A percentile compares a stretch with the other conserved stretches of the same genome.
Conservation (phyloP, 2,797 vertebrate genomes). For the Champsocephalus esox region DNA sequence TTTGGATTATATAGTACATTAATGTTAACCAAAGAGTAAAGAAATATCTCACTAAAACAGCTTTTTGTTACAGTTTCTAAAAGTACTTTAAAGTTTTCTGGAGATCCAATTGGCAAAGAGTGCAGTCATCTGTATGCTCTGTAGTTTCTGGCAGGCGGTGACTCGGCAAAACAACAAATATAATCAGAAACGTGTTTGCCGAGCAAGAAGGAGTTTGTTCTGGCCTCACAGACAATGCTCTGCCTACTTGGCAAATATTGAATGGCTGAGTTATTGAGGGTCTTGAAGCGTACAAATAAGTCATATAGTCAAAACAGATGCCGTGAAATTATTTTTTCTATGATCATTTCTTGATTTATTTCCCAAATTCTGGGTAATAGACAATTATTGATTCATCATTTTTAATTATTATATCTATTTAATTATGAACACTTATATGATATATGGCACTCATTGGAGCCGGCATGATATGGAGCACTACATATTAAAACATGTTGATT, state of each 20-base stretch:
- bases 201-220: slow-evolving; percentile 25
- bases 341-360: background rate
- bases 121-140: slow-evolving; percentile 23
- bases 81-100: background rate
- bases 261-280: slow-evolving; percentile 5
- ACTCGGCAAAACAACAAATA: slow-evolving; percentile 45
- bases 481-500: background rate
- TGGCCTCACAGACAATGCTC: slow-evolving; percentile 6
- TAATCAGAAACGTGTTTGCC: slow-evolving; percentile 36
- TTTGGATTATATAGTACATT: background rate
- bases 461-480: background rate
- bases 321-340: background rate
- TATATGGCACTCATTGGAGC: background rate
- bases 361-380: background rate
- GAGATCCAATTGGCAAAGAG: slow-evolving; percentile 11
- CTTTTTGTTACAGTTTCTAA: background rate
- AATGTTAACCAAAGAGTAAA: background rate
- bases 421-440: background rate
- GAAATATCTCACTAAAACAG: background rate
- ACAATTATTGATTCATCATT: background rate
- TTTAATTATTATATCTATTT: no score
- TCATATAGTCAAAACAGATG: slow-evolving; percentile 13
- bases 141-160: slow-evolving; percentile 23
- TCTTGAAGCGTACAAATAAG: background rate
- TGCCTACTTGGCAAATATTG: slow-evolving; percentile 21